A percentile compares a stretch with the other conserved stretches of the same genome.
Conservation (phyloP, 1,140 invertebrate species). For the Drosophila nannoptera region DNA sequence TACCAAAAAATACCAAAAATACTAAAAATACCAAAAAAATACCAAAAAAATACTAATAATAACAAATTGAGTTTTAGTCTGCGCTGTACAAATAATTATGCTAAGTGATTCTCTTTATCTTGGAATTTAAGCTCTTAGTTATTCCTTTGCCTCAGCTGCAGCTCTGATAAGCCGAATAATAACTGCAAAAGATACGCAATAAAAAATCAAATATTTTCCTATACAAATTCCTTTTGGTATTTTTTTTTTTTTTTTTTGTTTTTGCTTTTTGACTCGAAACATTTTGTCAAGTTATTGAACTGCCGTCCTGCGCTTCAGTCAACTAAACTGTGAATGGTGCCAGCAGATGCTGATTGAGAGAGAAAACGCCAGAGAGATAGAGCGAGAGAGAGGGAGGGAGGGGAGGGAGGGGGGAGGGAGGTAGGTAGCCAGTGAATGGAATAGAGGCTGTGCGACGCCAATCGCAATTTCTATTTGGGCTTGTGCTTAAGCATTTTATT, state of each 20-base stretch:
- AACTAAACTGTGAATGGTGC: slow-evolving; percentile 32
- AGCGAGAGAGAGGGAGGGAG: not conserved
- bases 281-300: slow-evolving; percentile 38
- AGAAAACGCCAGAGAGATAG: not conserved
- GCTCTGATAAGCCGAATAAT: too few relatives aligned
- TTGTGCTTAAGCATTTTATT: slow-evolving; percentile 51
- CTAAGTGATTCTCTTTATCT: not conserved
- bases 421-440: not conserved
- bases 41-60: slow-evolving; percentile 4
- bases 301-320: slow-evolving; percentile 10
- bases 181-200: too few relatives aligned
- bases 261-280: slow-evolving; percentile 8
- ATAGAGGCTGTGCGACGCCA: not conserved
- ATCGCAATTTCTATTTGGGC: slow-evolving; percentile 44
- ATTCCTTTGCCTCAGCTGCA: too few relatives aligned
- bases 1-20: slow-evolving; percentile 2
- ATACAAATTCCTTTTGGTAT: not conserved
- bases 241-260: not conserved
- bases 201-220: too few relatives aligned
- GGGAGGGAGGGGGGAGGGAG: not conserved
- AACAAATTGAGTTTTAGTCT: too few relatives aligned
- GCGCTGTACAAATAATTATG: too few relatives aligned
- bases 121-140: too few relatives aligned
- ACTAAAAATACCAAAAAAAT: not conserved
- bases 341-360: slow-evolving; percentile 34